A percentile compares a stretch with the other conserved stretches of the same genome.
These are phyloP conservation scores for Ennomos erosarius DNA, from an alignment of 2,888 invertebrate genomes.

Conservation along the genomic window DNA sequence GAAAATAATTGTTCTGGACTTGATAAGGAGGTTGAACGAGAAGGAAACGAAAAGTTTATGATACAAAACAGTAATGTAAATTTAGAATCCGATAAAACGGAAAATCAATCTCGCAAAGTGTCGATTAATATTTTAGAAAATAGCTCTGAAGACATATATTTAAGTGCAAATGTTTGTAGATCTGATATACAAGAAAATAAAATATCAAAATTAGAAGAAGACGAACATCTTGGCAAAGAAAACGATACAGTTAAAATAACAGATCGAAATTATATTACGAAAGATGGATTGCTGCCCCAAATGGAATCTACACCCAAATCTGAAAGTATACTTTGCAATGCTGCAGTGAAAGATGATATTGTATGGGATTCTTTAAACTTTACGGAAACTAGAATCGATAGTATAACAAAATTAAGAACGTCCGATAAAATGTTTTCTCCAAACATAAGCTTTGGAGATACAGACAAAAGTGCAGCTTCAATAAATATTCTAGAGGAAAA, in stretches of 20 bases:
- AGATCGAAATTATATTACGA: slow-evolving; percentile 6
- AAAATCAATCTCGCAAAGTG: slow-evolving; percentile 6
- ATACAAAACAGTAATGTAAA: slow-evolving; percentile 5
- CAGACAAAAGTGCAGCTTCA: slow-evolving; percentile 43
- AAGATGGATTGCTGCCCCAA: slow-evolving; percentile 10
- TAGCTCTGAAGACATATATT: slow-evolving; percentile 33
- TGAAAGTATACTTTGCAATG: slow-evolving; percentile 13
- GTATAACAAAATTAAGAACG: slow-evolving; percentile 59
- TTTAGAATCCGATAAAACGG: slow-evolving; percentile 5
- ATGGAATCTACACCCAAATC: slow-evolving; percentile 27
- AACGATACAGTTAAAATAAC: slow-evolving; percentile 6
- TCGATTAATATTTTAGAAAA: slow-evolving; percentile 23
- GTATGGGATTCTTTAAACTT: slow-evolving; percentile 74
- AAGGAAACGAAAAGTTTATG: background rate
- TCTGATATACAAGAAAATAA: slow-evolving; percentile 10
- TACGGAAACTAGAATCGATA: slow-evolving; percentile 61
- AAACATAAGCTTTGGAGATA: slow-evolving; percentile 68
- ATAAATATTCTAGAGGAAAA: slow-evolving; percentile 30
- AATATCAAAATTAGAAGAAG: background rate
- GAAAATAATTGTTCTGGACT: slow-evolving; percentile 4
- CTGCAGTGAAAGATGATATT: slow-evolving; percentile 55
- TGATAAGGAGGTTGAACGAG: slow-evolving; percentile 3
- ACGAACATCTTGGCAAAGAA: background rate
- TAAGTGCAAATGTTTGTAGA: slow-evolving; percentile 20
- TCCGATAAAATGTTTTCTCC: slow-evolving; percentile 64